A percentile compares a stretch with the other conserved stretches of the same genome.
Conservation (phyloP, 2,888 invertebrate species). For the Protodeltote pygarga region DNA sequence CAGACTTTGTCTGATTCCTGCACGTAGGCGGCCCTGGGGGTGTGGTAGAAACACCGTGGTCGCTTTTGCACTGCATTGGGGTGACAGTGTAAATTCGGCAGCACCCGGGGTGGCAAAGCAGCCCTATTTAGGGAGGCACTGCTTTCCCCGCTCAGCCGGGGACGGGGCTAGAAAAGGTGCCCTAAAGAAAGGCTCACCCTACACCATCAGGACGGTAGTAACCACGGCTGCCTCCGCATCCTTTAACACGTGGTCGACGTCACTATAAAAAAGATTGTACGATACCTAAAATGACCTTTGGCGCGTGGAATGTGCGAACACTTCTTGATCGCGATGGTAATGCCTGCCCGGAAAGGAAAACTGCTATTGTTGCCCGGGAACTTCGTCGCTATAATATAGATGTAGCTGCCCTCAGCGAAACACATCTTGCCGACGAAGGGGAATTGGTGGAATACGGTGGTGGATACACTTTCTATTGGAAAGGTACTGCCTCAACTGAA, state of each 20-base stretch:
- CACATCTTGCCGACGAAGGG: slow-evolving; percentile 43
- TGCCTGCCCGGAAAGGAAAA: slow-evolving; percentile 40
- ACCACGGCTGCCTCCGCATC: no score
- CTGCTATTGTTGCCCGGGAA: slow-evolving; percentile 42
- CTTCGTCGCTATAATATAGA: slow-evolving; percentile 37
- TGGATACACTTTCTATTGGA: no score
- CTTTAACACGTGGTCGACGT: background rate
- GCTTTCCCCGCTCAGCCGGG: no score
- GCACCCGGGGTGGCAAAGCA: no score
- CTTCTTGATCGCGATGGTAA: slow-evolving; percentile 32
- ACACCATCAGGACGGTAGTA: no score
- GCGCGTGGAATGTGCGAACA: slow-evolving; percentile 24
- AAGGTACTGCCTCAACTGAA: slow-evolving; percentile 19
- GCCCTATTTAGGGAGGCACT: no score
- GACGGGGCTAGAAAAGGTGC: no score
- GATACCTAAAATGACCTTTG: background rate
- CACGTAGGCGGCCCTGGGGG: slow-evolving; percentile 23
- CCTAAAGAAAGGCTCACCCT: no score
- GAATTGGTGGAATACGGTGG: slow-evolving; percentile 29
- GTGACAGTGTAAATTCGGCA: no score
- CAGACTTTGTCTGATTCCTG: slow-evolving; percentile 14
- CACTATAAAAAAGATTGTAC: background rate
- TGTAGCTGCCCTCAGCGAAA: slow-evolving; percentile 17
- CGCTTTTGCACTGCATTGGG: background rate
- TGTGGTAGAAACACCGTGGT: slow-evolving; percentile 6